phyloP scores from a whole-genome alignment of 2,113 vertebrate species.

The Ellobius talpinus region DNA sequence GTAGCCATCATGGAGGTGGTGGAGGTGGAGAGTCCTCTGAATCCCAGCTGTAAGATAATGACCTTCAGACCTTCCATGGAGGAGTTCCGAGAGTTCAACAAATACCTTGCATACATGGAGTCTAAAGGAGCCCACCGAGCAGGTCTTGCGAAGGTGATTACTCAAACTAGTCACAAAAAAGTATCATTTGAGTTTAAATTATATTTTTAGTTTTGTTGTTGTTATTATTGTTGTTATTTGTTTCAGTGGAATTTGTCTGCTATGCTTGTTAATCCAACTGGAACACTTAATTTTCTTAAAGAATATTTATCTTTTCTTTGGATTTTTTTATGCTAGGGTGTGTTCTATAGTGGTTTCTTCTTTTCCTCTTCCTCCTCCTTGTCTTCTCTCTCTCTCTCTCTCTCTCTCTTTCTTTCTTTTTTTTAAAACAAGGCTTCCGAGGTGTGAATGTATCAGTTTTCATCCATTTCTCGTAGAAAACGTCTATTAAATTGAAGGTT shows the following conservation, averaged over 20 bases:
- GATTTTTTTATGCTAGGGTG: neutral
- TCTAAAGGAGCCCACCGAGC: slow-evolving; percentile 97
- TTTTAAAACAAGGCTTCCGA: neutral
- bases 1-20: slow-evolving; percentile 90
- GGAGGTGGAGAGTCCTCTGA: slow-evolving; percentile 89
- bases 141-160: slow-evolving; percentile 95
- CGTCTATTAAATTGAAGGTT: neutral
- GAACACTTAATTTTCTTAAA: slow-evolving; percentile 17
- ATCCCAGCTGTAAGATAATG: slow-evolving; percentile 97
- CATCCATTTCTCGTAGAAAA: neutral
- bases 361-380: no score
- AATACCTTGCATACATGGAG: slow-evolving; percentile 96
- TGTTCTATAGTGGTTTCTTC: neutral
- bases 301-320: slow-evolving; percentile 15
- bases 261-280: neutral
- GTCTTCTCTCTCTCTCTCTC: neutral
- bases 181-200: slow-evolving; percentile 4
- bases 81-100: slow-evolving; percentile 96
- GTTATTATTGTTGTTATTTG: neutral
- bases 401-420: neutral
- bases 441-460: neutral
- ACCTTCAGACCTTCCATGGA: slow-evolving; percentile 96
- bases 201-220: neutral
- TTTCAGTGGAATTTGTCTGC: slow-evolving; percentile 14
- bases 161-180: neutral